Evolutionary conservation across 2,888 invertebrate species (phyloP).

Genomic region (Drepana falcataria): DNA sequence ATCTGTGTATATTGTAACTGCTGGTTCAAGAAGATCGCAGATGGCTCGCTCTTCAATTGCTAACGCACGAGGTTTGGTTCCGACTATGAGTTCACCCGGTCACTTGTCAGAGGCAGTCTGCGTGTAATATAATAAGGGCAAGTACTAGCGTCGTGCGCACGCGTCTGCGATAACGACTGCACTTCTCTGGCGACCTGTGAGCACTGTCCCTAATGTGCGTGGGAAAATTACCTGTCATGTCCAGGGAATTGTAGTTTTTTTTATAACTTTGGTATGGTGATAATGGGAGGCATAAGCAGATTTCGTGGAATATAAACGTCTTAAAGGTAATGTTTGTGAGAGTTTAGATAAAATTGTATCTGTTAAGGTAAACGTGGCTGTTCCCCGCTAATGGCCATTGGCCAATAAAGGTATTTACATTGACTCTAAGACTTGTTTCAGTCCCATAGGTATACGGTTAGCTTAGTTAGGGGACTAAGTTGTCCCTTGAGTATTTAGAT

Average conservation of each 20-base stretch:
- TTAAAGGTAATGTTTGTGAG: no score
- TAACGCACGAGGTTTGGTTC: not conserved
- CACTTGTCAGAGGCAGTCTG: constrained; percentile 26
- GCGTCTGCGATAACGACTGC: constrained; percentile 35
- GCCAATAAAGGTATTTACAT: no score
- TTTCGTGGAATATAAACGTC: no score
- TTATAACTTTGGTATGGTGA: not conserved
- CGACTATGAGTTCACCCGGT: constrained; percentile 15
- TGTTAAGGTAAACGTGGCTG: no score
- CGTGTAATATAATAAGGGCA: constrained; percentile 10
- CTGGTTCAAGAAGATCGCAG: no score
- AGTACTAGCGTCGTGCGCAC: constrained; percentile 35
- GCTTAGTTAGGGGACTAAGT: no score
- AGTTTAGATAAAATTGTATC: no score
- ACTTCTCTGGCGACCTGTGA: constrained; percentile 13
- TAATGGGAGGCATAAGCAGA: not conserved
- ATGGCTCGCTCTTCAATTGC: not conserved
- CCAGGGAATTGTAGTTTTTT: not conserved
- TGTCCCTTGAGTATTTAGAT: no score
- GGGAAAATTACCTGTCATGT: constrained; percentile 31
- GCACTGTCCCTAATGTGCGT: constrained; percentile 19
- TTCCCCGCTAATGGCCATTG: no score
- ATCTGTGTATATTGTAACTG: no score
- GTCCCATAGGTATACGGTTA: no score
- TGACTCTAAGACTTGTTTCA: no score